Base-by-base conservation (phyloP, 2,113 vertebrate species). In the Cryptotis parvus region DNA sequence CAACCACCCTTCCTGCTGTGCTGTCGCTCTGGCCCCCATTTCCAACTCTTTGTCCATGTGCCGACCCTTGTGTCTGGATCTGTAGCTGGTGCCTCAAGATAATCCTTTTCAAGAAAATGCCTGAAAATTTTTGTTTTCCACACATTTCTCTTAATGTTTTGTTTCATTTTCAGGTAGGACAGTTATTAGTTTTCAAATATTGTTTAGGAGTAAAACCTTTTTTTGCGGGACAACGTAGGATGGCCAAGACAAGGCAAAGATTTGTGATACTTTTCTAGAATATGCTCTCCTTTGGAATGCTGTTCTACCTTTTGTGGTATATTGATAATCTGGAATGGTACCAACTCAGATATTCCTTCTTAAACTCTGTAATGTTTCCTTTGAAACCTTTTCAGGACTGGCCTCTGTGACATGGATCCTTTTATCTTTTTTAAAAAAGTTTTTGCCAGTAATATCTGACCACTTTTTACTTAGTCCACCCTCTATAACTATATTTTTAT, bases 321-420 rank as follows among this genome's bases (percentile, higher is more conserved):
- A 55, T 7, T 82, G 52, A 55, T 45, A 37, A 33, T 93, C 76
- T 86, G 33, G 2, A 68, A 68, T 27, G 35, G 11, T 31, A 16
- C 27, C 31, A 84, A 11, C 66, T 95, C 39, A 65, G 43, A 92
- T 29, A 69, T 73, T 79, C 72, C n/a, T 63, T 92, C 31, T 52
- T 94, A 63, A 75, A 45, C 7, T 87, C 66, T 61, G 39, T 52
- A 18, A 85, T 55, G 22, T 61, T 22, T 70, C 72, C 43, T 68
- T 89, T 66, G 69, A 70, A 86, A 73, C 26, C 24, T 35, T 41
- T 82, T 84, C 52, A 66, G 41, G 31, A 45, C 37, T 12, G 4
- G 5, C 22, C 7, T 68, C 37, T 91, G 15, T 49, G 45, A 12
- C 14, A 49, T 49, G 45, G 45, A 10, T 12, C 14, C 45, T 10